A percentile compares a stretch with the other conserved stretches of the same genome.
phyloP scores from a whole-genome alignment of 1,140 invertebrate genomes.

The Brachionus sp. region DNA sequence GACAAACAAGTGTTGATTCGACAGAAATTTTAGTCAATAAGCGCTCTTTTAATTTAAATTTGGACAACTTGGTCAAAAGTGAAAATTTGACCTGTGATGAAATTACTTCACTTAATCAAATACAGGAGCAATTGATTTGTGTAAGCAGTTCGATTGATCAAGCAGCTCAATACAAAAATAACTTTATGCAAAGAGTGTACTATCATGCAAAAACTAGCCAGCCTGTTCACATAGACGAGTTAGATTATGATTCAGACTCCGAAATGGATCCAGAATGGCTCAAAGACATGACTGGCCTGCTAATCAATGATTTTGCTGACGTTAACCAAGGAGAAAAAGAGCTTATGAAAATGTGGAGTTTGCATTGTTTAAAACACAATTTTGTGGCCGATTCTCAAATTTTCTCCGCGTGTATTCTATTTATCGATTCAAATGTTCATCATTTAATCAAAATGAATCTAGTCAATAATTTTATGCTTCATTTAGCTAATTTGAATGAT shows the following conservation, averaged over 20 bases:
- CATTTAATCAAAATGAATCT: slow-evolving; percentile 81
- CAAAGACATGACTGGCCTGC: slow-evolving; percentile 84
- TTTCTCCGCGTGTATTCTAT: slow-evolving; percentile 80
- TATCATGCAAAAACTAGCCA: slow-evolving; percentile 88
- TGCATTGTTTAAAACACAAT: slow-evolving; percentile 84
- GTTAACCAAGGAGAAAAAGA: slow-evolving; percentile 98
- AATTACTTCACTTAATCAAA: neutral
- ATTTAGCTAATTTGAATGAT: slow-evolving; percentile 84
- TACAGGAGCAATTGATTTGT: slow-evolving; percentile 15
- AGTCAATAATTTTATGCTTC: slow-evolving; percentile 85
- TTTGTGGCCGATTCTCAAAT: slow-evolving; percentile 93
- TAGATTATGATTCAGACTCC: slow-evolving; percentile 86
- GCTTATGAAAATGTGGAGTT: slow-evolving; percentile 96
- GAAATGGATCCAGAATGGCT: slow-evolving; percentile 92
- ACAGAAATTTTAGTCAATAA: neutral
- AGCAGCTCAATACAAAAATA: slow-evolving; percentile 10
- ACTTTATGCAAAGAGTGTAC: slow-evolving; percentile 67
- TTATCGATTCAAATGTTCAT: slow-evolving; percentile 78
- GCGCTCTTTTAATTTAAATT: neutral
- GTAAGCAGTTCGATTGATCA: slow-evolving; percentile 31
- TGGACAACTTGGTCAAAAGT: neutral
- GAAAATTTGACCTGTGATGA: neutral
- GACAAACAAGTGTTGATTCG: slow-evolving; percentile 15
- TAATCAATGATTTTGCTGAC: slow-evolving; percentile 97
- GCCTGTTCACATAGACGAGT: slow-evolving; percentile 86